Evolutionary conservation across 2,888 invertebrate species (phyloP).

Genomic region (Kryphioiulus occultus): DNA sequence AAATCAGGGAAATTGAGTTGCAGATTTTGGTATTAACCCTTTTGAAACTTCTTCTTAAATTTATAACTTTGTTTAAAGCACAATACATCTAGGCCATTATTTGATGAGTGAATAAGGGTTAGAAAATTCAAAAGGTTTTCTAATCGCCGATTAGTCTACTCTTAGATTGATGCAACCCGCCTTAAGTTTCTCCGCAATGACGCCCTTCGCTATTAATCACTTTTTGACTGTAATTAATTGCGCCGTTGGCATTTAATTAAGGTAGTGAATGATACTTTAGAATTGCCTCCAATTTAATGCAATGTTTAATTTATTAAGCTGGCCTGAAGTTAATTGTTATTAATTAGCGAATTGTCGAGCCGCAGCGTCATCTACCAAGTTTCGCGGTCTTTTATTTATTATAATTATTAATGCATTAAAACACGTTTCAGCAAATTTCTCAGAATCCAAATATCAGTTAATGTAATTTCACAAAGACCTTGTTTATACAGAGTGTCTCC

Average conservation of each 20-base stretch:
- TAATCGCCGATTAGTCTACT: neutral
- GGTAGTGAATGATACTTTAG: slow-evolving; percentile 5
- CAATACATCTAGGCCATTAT: too few species aligned
- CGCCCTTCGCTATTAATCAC: neutral
- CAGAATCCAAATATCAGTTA: neutral
- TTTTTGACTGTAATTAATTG: neutral
- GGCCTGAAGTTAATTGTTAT: slow-evolving; percentile 5
- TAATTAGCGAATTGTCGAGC: neutral
- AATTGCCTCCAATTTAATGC: slow-evolving; percentile 5
- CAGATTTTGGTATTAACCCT: too few species aligned
- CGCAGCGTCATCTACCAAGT: neutral
- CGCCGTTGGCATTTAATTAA: neutral
- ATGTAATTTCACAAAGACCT: neutral
- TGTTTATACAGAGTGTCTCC: neutral
- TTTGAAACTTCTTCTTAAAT: too few species aligned
- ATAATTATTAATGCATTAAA: neutral
- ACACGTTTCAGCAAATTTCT: neutral
- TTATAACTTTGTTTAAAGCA: too few species aligned
- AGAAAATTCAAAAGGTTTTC: too few species aligned
- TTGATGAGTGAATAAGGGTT: too few species aligned
- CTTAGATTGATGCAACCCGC: neutral
- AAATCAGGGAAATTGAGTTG: too few species aligned
- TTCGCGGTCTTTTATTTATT: neutral
- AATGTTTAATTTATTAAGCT: neutral
- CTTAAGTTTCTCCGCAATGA: neutral